Evolutionary conservation across 1,140 invertebrate species (phyloP).

Genomic region (Ooceraea biroi): DNA sequence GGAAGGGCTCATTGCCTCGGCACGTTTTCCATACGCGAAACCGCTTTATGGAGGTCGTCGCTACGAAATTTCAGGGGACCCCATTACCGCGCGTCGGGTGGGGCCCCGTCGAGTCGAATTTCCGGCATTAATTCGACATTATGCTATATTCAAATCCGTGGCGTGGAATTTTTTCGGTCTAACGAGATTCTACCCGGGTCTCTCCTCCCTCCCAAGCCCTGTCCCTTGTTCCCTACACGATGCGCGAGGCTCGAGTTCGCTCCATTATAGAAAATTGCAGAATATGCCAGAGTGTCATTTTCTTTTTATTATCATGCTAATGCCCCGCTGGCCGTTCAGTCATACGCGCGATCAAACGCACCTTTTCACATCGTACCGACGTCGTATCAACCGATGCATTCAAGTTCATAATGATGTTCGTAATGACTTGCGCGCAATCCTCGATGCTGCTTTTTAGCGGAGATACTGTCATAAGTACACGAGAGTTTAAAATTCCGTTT

Average conservation of each 20-base stretch:
- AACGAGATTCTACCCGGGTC: conserved; percentile 76
- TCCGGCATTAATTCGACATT: conserved; percentile 84
- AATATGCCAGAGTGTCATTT: conserved; percentile 47
- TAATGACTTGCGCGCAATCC: conserved; percentile 1
- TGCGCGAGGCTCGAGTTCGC: conserved; percentile 45
- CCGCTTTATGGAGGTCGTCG: conserved; percentile 73
- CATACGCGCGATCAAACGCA: neutral
- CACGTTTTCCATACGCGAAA: conserved; percentile 76
- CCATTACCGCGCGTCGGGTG: conserved; percentile 64
- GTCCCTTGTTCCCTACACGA: conserved; percentile 38
- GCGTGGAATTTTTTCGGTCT: conserved; percentile 80
- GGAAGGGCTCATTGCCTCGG: conserved; percentile 60
- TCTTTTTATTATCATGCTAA: conserved; percentile 53
- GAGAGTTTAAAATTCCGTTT: too few relatives aligned
- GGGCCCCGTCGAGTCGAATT: conserved; percentile 79
- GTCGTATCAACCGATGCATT: neutral
- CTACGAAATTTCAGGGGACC: conserved; percentile 69
- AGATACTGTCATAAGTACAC: neutral
- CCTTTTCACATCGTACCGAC: neutral
- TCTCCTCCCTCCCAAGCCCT: neutral
- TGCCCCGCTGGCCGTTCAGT: conserved; percentile 32
- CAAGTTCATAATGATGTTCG: neutral
- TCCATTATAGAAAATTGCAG: conserved; percentile 60
- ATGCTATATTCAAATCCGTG: conserved; percentile 84
- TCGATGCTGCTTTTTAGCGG: neutral